Evolutionary conservation across 2,113 vertebrate species (phyloP).

Genomic region (Myanophis thanlyinensis): DNA sequence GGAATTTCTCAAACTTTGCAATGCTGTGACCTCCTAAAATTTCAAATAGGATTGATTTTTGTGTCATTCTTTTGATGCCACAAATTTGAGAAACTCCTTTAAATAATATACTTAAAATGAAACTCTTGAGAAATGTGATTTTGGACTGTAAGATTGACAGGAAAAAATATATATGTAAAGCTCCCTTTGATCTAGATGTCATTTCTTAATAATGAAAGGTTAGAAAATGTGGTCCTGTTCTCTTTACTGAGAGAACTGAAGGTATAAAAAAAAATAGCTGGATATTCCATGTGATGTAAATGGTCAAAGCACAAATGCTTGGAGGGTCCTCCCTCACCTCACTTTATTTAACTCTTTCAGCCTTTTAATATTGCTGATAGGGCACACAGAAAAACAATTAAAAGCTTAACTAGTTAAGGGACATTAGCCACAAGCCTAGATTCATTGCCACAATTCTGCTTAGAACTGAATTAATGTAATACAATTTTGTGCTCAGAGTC

Average conservation of each 20-base stretch:
- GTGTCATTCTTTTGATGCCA: not conserved
- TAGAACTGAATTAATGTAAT: not conserved
- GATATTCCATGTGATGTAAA: not conserved
- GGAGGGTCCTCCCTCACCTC: not conserved
- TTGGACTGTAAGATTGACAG: not conserved
- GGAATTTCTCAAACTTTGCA: not conserved
- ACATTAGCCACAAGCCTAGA: not conserved
- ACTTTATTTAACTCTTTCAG: not conserved
- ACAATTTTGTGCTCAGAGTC: not conserved
- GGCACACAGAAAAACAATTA: not conserved
- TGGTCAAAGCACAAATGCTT: not conserved
- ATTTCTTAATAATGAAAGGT: not conserved
- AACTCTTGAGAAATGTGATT: not conserved
- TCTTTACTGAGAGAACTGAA: not conserved
- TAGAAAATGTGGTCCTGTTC: not conserved
- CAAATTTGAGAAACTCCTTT: not conserved
- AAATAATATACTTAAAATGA: not conserved
- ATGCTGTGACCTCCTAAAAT: not conserved
- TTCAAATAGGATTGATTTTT: not conserved
- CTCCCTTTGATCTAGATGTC: not conserved
- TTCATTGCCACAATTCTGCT: not conserved
- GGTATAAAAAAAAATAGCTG: not conserved
- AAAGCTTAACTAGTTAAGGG: not conserved
- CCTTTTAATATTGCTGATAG: not conserved
- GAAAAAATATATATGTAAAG: not conserved